Conservation (phyloP, 2,797 vertebrate genomes). For the Xiphophorus birchmanni region DNA sequence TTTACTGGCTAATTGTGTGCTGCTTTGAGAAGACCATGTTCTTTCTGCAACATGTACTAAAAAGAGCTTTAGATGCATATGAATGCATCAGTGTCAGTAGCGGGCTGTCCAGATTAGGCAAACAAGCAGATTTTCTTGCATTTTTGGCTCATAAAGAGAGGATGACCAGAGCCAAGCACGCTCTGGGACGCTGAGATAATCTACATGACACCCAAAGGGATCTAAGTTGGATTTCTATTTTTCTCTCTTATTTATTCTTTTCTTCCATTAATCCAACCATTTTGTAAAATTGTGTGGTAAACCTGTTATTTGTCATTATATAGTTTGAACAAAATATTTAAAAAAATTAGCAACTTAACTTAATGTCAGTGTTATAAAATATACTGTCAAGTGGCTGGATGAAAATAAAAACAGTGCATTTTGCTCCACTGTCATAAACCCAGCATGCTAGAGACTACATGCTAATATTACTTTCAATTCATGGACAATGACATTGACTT, state of each 20-base stretch:
- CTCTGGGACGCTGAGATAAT: neutral
- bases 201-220: constrained; percentile 1
- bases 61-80: neutral
- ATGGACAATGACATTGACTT: neutral
- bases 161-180: neutral
- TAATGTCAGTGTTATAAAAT: neutral
- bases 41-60: neutral
- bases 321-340: neutral
- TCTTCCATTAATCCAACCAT: neutral
- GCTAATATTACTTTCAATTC: neutral
- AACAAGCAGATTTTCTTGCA: constrained; percentile 5
- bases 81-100: neutral
- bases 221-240: neutral
- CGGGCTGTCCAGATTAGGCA: neutral
- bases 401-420: neutral
- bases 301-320: neutral
- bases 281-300: neutral
- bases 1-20: neutral
- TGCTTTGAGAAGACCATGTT: neutral
- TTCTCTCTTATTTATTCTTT: neutral
- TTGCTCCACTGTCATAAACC: neutral
- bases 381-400: neutral
- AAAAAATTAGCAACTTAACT: no score
- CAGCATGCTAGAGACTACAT: neutral
- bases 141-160: constrained; percentile 6